Percentiles rank a stretch among this genome's conserved stretches.
phyloP scores from a whole-genome alignment of 2,888 invertebrate genomes.

The Orthosia gracilis region DNA sequence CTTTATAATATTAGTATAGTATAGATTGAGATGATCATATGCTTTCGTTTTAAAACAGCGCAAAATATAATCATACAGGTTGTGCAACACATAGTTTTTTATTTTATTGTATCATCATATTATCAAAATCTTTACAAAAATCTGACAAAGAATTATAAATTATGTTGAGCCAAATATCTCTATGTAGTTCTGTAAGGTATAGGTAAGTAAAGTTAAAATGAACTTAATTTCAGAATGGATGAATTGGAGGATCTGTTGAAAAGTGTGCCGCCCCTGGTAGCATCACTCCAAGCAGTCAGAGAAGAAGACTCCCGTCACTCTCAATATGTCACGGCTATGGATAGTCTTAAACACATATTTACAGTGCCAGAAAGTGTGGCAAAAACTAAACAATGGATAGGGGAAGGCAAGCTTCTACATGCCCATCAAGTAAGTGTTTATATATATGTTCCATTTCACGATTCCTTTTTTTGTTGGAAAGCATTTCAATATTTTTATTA shows the following conservation, averaged over 20 bases:
- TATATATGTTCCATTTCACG: no score
- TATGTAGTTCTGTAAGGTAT: no score
- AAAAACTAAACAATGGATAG: conserved; percentile 98
- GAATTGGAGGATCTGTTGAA: conserved; percentile 94
- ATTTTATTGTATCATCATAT: no score
- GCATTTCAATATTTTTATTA: no score
- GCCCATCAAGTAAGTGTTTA: conserved; percentile 94
- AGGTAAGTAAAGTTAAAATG: background rate
- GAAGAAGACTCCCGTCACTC: conserved; percentile 98
- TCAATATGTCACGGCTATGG: conserved; percentile 99
- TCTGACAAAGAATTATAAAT: background rate
- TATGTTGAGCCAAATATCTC: no score
- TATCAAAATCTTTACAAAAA: no score
- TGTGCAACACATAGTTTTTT: no score
- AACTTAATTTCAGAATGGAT: conserved; percentile 91
- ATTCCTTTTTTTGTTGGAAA: no score
- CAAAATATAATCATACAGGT: no score
- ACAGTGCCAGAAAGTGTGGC: conserved; percentile 99
- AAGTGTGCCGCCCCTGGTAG: conserved; percentile 95
- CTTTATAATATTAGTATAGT: no score
- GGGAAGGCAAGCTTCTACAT: conserved; percentile 98
- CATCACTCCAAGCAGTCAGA: conserved; percentile 95
- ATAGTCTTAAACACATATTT: conserved; percentile 99
- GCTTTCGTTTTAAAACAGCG: no score
- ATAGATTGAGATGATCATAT: no score